These are phyloP conservation scores for Eptatretus burgeri DNA, from an alignment of 2,113 vertebrate genomes.

Conservation along the genomic window DNA sequence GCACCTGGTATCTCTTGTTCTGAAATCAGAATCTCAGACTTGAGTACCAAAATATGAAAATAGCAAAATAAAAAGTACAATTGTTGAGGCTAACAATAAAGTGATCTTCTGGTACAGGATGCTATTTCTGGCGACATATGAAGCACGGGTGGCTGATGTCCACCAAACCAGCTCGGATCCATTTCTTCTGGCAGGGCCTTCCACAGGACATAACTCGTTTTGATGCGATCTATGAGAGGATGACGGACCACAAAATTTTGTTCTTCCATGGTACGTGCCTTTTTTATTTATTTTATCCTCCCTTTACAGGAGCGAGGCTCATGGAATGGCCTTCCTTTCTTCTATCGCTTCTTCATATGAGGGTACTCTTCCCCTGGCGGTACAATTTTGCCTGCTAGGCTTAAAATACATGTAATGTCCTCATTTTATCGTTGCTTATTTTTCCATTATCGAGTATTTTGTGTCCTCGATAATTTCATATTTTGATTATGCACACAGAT, in stretches of 20 bases:
- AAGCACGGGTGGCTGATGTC: slow-evolving; percentile 74
- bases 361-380: no score
- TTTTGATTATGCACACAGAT: no score
- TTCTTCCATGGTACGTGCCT: slow-evolving; percentile 67
- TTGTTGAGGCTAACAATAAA: no score
- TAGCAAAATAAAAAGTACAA: not conserved
- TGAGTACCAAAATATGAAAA: not conserved
- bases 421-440: no score
- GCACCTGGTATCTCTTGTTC: no score
- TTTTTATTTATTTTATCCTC: not conserved
- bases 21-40: not conserved
- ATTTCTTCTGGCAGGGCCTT: slow-evolving; percentile 77
- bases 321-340: no score
- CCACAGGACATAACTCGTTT: slow-evolving; percentile 49
- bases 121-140: slow-evolving; percentile 79
- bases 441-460: no score
- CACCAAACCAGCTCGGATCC: slow-evolving; percentile 52
- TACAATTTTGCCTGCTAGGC: no score
- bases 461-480: no score
- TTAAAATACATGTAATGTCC: no score
- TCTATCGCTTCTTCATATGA: no score
- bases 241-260: slow-evolving; percentile 63
- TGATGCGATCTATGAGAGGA: slow-evolving; percentile 60
- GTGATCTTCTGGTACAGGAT: slow-evolving; percentile 21
- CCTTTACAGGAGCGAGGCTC: no score